Percentiles rank a stretch among this genome's conserved stretches.
Evolutionary conservation across 2,797 vertebrate species (phyloP).

Genomic region (Hydrolagus colliei): DNA sequence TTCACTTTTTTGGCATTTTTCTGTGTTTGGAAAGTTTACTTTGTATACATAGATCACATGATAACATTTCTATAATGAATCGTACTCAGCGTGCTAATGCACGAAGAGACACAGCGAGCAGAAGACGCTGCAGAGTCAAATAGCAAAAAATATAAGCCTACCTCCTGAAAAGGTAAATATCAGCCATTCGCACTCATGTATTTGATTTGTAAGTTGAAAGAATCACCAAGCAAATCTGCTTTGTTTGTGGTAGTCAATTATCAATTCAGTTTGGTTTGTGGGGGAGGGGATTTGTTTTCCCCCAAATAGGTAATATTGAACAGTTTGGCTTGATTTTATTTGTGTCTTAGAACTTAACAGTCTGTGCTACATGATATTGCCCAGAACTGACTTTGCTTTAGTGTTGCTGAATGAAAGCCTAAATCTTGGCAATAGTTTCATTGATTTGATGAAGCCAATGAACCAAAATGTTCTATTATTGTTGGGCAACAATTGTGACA

Average conservation of each 20-base stretch:
- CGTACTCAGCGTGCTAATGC: slow-evolving; percentile 99
- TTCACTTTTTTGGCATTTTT: slow-evolving; percentile 30
- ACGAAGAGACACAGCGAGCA: slow-evolving; percentile 98
- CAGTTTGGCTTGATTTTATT: slow-evolving; percentile 35
- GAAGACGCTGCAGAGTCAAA: slow-evolving; percentile 99
- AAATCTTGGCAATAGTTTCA: background rate
- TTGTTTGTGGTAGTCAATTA: slow-evolving; percentile 23
- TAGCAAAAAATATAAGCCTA: slow-evolving; percentile 99
- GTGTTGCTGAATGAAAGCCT: background rate
- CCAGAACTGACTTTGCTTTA: slow-evolving; percentile 1
- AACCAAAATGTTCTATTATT: background rate
- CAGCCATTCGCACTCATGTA: slow-evolving; percentile 92
- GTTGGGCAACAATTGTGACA: background rate
- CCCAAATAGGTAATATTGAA: background rate
- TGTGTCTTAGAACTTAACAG: background rate
- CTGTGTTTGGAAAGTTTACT: slow-evolving; percentile 75
- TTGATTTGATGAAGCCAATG: background rate
- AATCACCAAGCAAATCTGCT: slow-evolving; percentile 31
- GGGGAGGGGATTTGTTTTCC: background rate
- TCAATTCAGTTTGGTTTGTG: slow-evolving; percentile 26
- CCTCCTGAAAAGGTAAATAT: slow-evolving; percentile 99
- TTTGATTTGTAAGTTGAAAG: slow-evolving; percentile 64
- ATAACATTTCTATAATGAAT: slow-evolving; percentile 99
- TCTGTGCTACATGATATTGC: background rate
- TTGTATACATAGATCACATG: slow-evolving; percentile 95